Conservation (phyloP, 2,888 invertebrate genomes). For the Lottia gigantea region DNA sequence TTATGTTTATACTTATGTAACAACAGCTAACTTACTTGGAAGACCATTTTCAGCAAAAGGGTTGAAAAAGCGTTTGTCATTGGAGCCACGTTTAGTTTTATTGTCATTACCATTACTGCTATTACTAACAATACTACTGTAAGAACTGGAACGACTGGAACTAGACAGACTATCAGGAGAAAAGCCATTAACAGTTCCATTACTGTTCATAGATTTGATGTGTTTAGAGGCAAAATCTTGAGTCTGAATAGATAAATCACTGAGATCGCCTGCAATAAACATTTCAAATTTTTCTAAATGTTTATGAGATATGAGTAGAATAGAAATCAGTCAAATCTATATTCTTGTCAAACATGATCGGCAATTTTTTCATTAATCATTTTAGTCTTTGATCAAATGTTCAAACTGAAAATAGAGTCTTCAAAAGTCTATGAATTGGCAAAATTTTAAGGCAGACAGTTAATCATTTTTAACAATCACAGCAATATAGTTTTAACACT, state of each 20-base stretch:
- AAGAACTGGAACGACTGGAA: slow-evolving; percentile 55
- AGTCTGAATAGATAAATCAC: slow-evolving; percentile 61
- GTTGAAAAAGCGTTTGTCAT: slow-evolving; percentile 35
- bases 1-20: background rate
- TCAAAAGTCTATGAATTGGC: too few relatives aligned
- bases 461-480: too few relatives aligned
- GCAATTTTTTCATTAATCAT: too few relatives aligned
- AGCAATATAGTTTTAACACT: too few relatives aligned
- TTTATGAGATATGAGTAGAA: too few relatives aligned
- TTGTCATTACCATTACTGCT: slow-evolving; percentile 36
- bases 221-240: slow-evolving; percentile 59
- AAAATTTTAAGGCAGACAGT: too few relatives aligned
- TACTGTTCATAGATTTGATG: slow-evolving; percentile 32
- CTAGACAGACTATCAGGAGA: slow-evolving; percentile 47
- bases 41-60: slow-evolving; percentile 43
- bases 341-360: too few relatives aligned
- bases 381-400: too few relatives aligned
- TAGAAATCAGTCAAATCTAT: too few relatives aligned
- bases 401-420: too few relatives aligned
- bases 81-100: slow-evolving; percentile 20
- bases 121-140: slow-evolving; percentile 62
- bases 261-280: slow-evolving; percentile 50
- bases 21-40: slow-evolving; percentile 27
- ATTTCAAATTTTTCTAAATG: background rate
- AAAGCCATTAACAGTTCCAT: slow-evolving; percentile 29